Evolutionary conservation across 64 coral and sea anemone genomes (phyloP).

Genomic region (Montipora sp.): DNA sequence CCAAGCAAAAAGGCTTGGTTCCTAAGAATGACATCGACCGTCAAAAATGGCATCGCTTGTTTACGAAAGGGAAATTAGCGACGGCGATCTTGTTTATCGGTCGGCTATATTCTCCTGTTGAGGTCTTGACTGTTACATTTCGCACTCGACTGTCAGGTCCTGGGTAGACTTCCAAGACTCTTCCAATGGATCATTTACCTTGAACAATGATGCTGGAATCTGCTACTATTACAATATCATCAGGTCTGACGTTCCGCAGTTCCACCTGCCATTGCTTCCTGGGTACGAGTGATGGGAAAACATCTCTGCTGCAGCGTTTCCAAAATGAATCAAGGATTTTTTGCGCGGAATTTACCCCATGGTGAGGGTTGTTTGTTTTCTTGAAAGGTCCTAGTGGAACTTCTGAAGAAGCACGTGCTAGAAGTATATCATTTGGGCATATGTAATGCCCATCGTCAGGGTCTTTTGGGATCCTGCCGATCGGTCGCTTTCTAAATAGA

Average conservation of each 20-base stretch:
- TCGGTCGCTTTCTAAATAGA: conserved; percentile 16
- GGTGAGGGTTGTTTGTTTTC: conserved; percentile 11
- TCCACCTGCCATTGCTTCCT: conserved; percentile 42
- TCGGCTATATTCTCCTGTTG: neutral
- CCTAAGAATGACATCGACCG: too few relatives aligned
- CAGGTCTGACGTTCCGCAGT: conserved; percentile 9
- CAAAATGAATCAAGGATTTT: neutral
- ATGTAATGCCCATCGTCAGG: conserved; percentile 41
- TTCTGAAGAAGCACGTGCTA: conserved; percentile 15
- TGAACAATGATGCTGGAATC: conserved; percentile 23
- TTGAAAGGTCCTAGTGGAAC: conserved; percentile 59
- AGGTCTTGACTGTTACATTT: conserved; percentile 40
- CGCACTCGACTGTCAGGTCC: conserved; percentile 23
- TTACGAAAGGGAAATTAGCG: too few relatives aligned
- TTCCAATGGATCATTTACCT: conserved; percentile 21
- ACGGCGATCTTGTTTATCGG: neutral
- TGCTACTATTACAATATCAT: conserved; percentile 40
- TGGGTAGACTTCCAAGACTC: conserved; percentile 23
- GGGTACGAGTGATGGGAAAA: conserved; percentile 49
- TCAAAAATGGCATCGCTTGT: too few relatives aligned
- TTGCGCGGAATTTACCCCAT: neutral
- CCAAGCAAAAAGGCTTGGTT: too few relatives aligned
- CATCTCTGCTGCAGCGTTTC: conserved; percentile 29
- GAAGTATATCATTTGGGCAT: conserved; percentile 47
- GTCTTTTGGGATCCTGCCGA: conserved; percentile 43